Evolutionary conservation across 1,140 invertebrate genomes (phyloP).

Genomic region (Helicoverpa zea): DNA sequence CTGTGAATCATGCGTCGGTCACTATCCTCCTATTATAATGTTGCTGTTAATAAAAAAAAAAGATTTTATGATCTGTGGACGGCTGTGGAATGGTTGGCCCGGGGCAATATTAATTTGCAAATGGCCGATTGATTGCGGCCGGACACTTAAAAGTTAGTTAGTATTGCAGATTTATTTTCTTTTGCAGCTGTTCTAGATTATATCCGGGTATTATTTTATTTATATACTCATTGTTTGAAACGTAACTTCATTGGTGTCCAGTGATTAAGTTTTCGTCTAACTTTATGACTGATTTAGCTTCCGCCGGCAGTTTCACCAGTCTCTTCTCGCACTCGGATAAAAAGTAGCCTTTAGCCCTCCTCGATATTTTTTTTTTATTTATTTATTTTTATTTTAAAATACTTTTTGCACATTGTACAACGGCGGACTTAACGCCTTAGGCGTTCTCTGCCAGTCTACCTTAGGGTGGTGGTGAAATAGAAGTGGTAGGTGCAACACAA

Average conservation of each 20-base stretch:
- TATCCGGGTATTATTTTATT: background rate
- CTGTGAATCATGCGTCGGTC: slow-evolving; percentile 50
- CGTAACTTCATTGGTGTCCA: too few species aligned
- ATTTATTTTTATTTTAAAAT: too few species aligned
- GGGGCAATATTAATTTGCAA: slow-evolving; percentile 41
- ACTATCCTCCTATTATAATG: slow-evolving; percentile 47
- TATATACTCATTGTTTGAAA: too few species aligned
- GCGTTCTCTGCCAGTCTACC: too few species aligned
- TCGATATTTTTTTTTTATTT: too few species aligned
- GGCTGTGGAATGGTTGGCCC: slow-evolving; percentile 29
- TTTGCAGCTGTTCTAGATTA: background rate
- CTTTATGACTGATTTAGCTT: background rate
- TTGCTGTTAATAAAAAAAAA: slow-evolving; percentile 31
- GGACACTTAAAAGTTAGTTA: slow-evolving; percentile 18
- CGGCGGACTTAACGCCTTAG: too few species aligned
- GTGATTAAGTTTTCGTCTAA: background rate
- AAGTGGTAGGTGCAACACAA: too few species aligned
- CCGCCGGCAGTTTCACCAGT: too few species aligned
- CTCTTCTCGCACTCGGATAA: too few species aligned
- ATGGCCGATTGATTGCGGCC: slow-evolving; percentile 23
- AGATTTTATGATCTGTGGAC: slow-evolving; percentile 47
- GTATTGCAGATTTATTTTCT: slow-evolving; percentile 1
- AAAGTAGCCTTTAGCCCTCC: too few species aligned
- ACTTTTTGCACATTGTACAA: too few species aligned
- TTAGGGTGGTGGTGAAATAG: too few species aligned